Base-by-base conservation (phyloP, 2,888 invertebrate species). In the Sphecodes monilicornis region DNA sequence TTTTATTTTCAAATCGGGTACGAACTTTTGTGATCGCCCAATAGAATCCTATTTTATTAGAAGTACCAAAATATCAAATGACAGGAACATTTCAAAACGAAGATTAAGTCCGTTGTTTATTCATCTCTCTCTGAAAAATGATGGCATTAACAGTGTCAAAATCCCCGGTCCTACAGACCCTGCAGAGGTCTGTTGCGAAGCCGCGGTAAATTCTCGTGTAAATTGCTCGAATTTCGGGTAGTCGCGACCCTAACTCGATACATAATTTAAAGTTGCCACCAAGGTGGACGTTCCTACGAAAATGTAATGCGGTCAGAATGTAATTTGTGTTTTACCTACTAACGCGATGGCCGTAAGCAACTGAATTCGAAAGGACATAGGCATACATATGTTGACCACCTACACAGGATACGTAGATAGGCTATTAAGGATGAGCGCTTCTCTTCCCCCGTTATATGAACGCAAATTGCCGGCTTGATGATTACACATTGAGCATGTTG, bases 401-500 rank as follows among this genome's bases (percentile, higher is more conserved):
- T 64, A 79, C 77, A 74, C 46, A 76, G 76, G 64, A 80, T 69
- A 75, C 71, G 78, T 68, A 32, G 86, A 85, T 82, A 81, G 85
- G 78, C 80, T 78, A 86, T 89, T 88, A 88, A 80, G 64, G 85
- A 76, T 60, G 64, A 81, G 75, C 13, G 26, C 18, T 13, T 72
- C 57, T 57, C 73, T 18, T 54, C 39, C 41, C 8, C 22, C 32
- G 8, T 18, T 64, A 32, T 29, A 72, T 64, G 73, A 77, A 74
- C 79, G 76, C 81, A 87, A 89, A 88, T 89, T 83, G 85, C 86
- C 73, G 73, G 64, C 76, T 86, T 80, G 84, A 87, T 89, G 89
- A 91, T 91, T 91, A 89, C 90, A 86, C 86, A 86, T 88, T 86
- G 84, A 88, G 86, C 85, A 41, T 29, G 43, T 70, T 78, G 77